Base-by-base conservation (phyloP, 2,113 vertebrate species). In the Trinectes maculatus region DNA sequence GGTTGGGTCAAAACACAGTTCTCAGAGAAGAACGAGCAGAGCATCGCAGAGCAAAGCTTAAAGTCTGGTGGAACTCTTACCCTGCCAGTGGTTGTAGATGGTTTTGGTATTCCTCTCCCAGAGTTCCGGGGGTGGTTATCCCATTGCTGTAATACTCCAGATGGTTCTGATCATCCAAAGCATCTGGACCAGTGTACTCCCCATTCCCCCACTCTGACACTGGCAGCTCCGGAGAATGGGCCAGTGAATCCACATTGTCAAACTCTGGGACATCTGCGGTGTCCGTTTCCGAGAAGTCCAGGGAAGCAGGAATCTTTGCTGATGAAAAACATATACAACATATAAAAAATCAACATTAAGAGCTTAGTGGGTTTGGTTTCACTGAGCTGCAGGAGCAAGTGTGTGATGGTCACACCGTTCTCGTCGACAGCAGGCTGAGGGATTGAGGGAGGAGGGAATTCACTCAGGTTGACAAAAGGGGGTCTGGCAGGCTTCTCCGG, bases 401-500 rank as follows among this genome's bases (percentile, higher is more conserved):
- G 5, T 16, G 4, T 12, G 12, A 6, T 25, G 6, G 15, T 21
- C 57, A 2, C 31, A 88, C 78, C 73, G 21, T 72, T 68, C 16
- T 48, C 43, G 56, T 57, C 54, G 40, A 63, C 3, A 4, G 53
- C 33, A 15, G 68, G 53, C 47, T 51, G 47, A 36, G 70, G 48
- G 34, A 37, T 64, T n/a, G n/a, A n/a, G n/a, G n/a, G n/a, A n/a
- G n/a, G n/a, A n/a, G n/a, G n/a, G 37, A 68, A 42, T 2, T 75
- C 8, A 52, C 4, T 66, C 21, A 93, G 83, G 54, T 90, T 74
- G 55, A 91, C 62, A 0, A n/a, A 39, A 0, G 70, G 81, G n/a
- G 88, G 92, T 44, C 84, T 93, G 1, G 37, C 24, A 1, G 92
- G 93, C 71, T 95, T 95, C 31, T 39, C 18, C 47, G 94, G 93